A percentile compares a stretch with the other conserved stretches of the same genome.
These are phyloP conservation scores for Arizona elegans DNA, from an alignment of 2,113 vertebrate species.

Conservation along the genomic window DNA sequence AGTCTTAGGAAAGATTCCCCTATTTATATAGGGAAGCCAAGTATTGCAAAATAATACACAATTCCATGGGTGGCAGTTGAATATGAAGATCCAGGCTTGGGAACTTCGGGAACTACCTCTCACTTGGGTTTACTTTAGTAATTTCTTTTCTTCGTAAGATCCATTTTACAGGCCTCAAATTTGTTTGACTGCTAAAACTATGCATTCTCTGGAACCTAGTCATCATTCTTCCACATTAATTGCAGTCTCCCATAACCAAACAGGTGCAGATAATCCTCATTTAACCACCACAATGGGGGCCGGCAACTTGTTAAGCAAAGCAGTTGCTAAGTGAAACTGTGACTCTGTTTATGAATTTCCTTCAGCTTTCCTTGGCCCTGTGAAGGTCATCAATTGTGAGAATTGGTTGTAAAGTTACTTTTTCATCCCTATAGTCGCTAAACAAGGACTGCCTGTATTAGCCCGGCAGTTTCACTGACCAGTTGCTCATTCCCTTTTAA, in stretches of 20 bases:
- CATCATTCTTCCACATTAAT: not conserved
- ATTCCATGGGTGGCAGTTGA: not conserved
- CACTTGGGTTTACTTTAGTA: not conserved
- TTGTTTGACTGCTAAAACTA: not conserved
- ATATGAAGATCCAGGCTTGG: not conserved
- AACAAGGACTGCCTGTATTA: not conserved
- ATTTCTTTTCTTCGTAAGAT: not conserved
- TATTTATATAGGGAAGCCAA: not conserved
- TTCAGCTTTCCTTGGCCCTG: not conserved
- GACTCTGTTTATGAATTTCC: not conserved
- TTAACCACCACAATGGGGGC: not conserved
- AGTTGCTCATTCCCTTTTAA: conserved; percentile 51
- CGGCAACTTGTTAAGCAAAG: not conserved
- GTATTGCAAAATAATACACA: not conserved
- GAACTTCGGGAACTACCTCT: not conserved
- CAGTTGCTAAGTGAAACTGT: not conserved
- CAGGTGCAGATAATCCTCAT: not conserved
- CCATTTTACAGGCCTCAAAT: not conserved
- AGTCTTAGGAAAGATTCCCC: not conserved
- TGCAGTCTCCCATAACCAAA: not conserved
- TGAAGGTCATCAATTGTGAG: not conserved
- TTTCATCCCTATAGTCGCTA: not conserved
- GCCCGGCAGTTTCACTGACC: conserved; percentile 26
- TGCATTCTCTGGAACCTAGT: conserved; percentile 27
- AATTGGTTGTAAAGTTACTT: not conserved